Base-by-base conservation (phyloP, 2,113 vertebrate species). In the Menidia beryllina region DNA sequence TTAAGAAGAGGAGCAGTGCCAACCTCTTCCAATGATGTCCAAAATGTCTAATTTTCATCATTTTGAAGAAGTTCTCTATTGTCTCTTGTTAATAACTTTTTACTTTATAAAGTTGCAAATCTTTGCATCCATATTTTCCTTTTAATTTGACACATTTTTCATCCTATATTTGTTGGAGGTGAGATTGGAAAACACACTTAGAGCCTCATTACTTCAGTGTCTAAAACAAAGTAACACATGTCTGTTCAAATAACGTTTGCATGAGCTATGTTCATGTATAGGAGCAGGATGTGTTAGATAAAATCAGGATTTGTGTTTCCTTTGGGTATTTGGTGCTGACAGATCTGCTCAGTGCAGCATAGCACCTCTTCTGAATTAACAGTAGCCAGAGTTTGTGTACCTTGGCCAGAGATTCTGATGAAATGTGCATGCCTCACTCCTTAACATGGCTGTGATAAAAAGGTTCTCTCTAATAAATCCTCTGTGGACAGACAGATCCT, bases 371-470 rank as follows among this genome's bases (percentile, higher is more conserved):
- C 45, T 52, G 73, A 50, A 77, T 81, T 73, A 69, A 84, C 72
- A 81, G 80, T 87, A 76, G 77, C 73, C 64, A 60, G 72, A 61
- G 60, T 75, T 56, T 86, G 85, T 89, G 10, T 86, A 78, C 67
- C 81, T 88, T 87, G 81, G 83, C 80, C 71, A 27, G 56, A 19
- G 63, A 72, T 72, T 61, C 56, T 52, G 68, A 59, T 61, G 59
- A 75, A 88, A 71, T 41, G 47, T 67, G 64, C 72, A 68, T 56
- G 63, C 66, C 48, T 84, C 73, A 49, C 50, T 56, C 72, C 71
- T 61, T 30, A 75, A 81, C 54, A 66, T 74, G 79, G 69, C 75
- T 79, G 73, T 77, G 77, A 74, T 86, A 77, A 91, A n/a, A 79
- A 81, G 78, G 50, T 53, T 65, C 52, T 75, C 73, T 84, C 77